Conservation (phyloP, 2,888 invertebrate genomes). For the Tuberolachnus salignus region DNA sequence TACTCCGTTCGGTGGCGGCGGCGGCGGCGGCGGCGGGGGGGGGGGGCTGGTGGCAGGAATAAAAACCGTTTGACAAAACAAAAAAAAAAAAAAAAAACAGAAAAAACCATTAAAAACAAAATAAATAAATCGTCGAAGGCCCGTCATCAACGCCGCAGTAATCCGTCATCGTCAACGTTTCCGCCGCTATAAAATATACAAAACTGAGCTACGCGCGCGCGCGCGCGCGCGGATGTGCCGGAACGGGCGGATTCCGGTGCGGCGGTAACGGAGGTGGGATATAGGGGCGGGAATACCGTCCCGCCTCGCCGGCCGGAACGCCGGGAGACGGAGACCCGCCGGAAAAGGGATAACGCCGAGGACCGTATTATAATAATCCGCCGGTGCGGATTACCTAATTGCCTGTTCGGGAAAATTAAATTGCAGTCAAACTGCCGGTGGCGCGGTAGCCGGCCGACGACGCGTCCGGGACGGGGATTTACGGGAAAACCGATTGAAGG, state of each 20-base stretch:
- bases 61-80: too few species aligned
- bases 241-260: too few species aligned
- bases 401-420: conserved; percentile 7
- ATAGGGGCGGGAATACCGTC: background rate
- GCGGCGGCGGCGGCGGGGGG: too few species aligned
- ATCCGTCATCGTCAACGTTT: conserved; percentile 19
- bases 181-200: background rate
- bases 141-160: background rate
- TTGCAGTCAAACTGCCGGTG: background rate
- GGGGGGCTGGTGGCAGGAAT: too few species aligned
- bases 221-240: background rate
- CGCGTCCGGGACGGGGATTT: background rate
- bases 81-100: too few species aligned
- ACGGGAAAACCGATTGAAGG: background rate
- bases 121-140: too few species aligned
- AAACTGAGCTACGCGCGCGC: background rate
- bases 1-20: too few species aligned
- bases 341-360: background rate
- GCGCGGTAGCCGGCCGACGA: too few species aligned
- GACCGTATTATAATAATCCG: background rate
- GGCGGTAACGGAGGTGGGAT: background rate
- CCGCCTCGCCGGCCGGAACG: background rate
- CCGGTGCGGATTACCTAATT: background rate
- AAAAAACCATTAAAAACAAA: background rate
- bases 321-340: too few species aligned